Conservation (phyloP, 2,888 invertebrate genomes). For the Xylota sylvarum region DNA sequence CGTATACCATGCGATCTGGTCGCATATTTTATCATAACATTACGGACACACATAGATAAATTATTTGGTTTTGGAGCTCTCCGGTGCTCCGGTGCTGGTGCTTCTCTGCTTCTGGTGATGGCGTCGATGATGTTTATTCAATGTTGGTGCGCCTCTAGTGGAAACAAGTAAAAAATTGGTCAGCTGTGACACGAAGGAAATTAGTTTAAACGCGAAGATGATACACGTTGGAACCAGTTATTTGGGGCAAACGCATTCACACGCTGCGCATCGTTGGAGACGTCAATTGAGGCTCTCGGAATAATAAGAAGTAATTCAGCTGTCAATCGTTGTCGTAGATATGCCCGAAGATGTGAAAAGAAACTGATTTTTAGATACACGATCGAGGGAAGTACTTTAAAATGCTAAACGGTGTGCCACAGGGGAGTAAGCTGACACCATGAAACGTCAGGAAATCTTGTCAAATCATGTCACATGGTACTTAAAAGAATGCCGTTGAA, state of each 20-base stretch:
- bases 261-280: conserved; percentile 1
- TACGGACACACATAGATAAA: conserved; percentile 72
- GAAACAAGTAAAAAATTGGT: conserved; percentile 46
- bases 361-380: background rate
- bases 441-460: conserved; percentile 8
- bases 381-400: conserved; percentile 1
- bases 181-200: conserved; percentile 60
- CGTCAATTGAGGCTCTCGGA: conserved; percentile 34
- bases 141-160: conserved; percentile 28
- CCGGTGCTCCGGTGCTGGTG: conserved; percentile 20
- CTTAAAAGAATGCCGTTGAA: background rate
- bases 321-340: conserved; percentile 32
- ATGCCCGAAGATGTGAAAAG: conserved; percentile 18
- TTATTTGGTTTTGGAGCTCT: conserved; percentile 66
- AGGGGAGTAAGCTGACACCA: conserved; percentile 12
- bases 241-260: conserved; percentile 57
- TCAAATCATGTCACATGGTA: conserved; percentile 4
- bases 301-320: conserved; percentile 47
- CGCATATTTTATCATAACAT: conserved; percentile 77
- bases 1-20: conserved; percentile 76
- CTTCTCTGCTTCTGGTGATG: conserved; percentile 35
- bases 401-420: conserved; percentile 36
- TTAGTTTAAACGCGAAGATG: conserved; percentile 49
- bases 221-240: conserved; percentile 28
- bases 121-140: conserved; percentile 64